Evolutionary conservation across 2,888 invertebrate species (phyloP).

Genomic region (Nasonovia ribisnigri): DNA sequence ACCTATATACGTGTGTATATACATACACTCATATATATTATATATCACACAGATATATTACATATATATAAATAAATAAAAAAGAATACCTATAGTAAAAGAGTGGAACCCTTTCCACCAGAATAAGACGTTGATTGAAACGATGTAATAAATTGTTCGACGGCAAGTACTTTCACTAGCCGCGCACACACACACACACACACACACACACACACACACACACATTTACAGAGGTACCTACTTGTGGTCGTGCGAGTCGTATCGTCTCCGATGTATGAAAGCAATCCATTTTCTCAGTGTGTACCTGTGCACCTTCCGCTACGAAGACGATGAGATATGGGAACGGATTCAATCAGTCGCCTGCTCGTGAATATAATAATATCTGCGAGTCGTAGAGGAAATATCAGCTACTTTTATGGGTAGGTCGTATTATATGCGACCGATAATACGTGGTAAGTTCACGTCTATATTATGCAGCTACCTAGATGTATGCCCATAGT

Average conservation of each 20-base stretch:
- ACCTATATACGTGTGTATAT: not conserved
- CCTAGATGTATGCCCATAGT: too few species aligned
- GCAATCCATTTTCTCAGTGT: constrained; percentile 48
- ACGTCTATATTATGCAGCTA: not conserved
- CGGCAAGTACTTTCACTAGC: constrained; percentile 45
- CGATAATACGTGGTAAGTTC: too few species aligned
- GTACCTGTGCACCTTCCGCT: not conserved
- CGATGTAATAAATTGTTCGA: constrained; percentile 54
- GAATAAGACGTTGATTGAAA: constrained; percentile 57
- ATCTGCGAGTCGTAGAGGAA: not conserved
- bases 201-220: too few species aligned
- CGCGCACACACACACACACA: not conserved
- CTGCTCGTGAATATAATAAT: not conserved
- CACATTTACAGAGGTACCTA: not conserved
- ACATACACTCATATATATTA: not conserved
- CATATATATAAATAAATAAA: not conserved
- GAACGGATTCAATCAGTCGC: constrained; percentile 51
- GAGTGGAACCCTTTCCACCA: not conserved
- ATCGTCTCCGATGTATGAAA: constrained; percentile 44
- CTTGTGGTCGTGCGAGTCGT: not conserved
- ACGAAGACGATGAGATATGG: constrained; percentile 35
- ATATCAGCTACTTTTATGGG: not conserved
- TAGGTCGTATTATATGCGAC: not conserved
- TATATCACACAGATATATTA: too few species aligned
- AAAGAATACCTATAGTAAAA: constrained; percentile 14